Conservation (phyloP, 2,888 invertebrate genomes). For the Noctua janthe region DNA sequence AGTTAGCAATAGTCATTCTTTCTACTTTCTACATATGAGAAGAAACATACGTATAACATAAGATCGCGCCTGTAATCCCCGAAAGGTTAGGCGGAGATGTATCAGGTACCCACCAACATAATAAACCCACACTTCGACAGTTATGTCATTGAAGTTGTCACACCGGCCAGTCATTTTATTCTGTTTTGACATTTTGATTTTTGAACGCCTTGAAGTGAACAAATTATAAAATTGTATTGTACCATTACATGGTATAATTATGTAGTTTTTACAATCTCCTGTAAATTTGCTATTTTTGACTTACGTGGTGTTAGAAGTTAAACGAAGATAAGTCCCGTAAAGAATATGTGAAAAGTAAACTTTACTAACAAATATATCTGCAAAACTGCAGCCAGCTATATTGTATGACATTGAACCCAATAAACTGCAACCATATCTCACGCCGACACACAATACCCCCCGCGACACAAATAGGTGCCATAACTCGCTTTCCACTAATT, state of each 20-base stretch:
- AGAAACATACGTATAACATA: neutral
- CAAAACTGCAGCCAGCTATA: neutral
- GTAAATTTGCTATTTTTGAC: too few relatives aligned
- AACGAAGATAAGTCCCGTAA: neutral
- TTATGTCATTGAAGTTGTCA: neutral
- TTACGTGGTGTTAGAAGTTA: too few relatives aligned
- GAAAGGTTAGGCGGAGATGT: neutral
- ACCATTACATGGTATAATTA: too few relatives aligned
- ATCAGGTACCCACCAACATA: neutral
- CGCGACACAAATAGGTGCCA: conserved; percentile 51
- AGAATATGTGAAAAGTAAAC: neutral
- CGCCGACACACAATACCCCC: conserved; percentile 30
- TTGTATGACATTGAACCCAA: conserved; percentile 2
- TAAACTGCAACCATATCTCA: conserved; percentile 46
- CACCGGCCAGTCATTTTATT: too few relatives aligned
- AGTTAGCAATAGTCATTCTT: too few relatives aligned
- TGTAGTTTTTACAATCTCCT: too few relatives aligned
- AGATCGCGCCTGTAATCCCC: neutral
- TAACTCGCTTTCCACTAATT: conserved; percentile 61
- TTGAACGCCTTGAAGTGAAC: too few relatives aligned
- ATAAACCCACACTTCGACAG: neutral
- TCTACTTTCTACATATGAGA: neutral
- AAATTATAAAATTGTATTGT: too few relatives aligned
- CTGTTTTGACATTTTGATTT: too few relatives aligned
- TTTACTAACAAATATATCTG: neutral